Base-by-base conservation (phyloP, 2,888 invertebrate species). In the Notodonta ziczac region DNA sequence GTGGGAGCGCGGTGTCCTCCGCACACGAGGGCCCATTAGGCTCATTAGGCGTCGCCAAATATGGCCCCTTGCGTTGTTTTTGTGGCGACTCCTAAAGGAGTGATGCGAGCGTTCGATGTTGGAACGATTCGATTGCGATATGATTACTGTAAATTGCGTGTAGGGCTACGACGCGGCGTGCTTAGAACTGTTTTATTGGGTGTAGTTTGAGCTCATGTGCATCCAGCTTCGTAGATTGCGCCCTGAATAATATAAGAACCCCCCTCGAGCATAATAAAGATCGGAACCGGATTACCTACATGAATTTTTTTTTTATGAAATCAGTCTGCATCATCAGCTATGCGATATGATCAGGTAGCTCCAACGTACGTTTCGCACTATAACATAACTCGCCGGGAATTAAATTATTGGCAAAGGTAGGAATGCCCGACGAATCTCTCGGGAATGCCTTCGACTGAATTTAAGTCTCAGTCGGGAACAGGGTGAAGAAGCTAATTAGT, bases 31-130 rank as follows among this genome's bases (percentile, higher is more conserved):
- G 56, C 13, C 56, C 56, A 56, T 56, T 56, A 56, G 56, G 40
- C 56, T 56, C 56, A 56, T 56, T 56, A 56, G 56, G 56, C 16
- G 42, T 24, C 42, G 44, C 56, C 56, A 56, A 56, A 56, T 56
- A 56, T 44, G 56, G 56, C 44, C 16, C 42, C 39, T 42, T 13
- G 56, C 42, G 42, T n/a, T 13, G 56, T 56, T 56, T 56, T 56
- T 56, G 44, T 39, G 56, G 56, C 42, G 9, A 39, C 56, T 16
- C 24, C 42, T 9, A 55, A 55, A 24, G 56, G 56, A 42, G 24
- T 44, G 56, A 56, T 44, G 40, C 14, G 56, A 24, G 13, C 16
- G 16, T n/a, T 12, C 42, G 24, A 42, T n/a, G 55, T 14, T n/a
- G 55, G 42, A 16, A 32, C 53, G 53, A 39, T 54, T 54, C 56